Percentiles rank a stretch among this genome's conserved stretches.
Evolutionary conservation across 2,797 vertebrate species (phyloP).

Genomic region (Odontamblyopus rebecca): DNA sequence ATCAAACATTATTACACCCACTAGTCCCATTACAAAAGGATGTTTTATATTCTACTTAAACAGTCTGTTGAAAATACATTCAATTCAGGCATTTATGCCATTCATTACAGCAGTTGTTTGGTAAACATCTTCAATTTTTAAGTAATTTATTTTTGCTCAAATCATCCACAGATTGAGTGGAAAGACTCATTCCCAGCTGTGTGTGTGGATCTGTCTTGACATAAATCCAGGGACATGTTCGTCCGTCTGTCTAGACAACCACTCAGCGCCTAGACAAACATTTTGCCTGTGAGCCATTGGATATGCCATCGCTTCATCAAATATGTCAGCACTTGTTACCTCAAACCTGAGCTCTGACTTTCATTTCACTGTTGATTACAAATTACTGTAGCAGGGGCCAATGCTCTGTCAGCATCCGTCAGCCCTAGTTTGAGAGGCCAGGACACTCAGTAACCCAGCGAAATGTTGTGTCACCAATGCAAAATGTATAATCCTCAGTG

Average conservation of each 20-base stretch:
- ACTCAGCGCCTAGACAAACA: slow-evolving; percentile 33
- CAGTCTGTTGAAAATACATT: slow-evolving; percentile 51
- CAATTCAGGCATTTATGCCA: slow-evolving; percentile 24
- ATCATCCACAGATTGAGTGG: slow-evolving; percentile 31
- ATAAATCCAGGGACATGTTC: slow-evolving; percentile 24
- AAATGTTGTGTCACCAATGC: background rate
- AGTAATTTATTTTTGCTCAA: slow-evolving; percentile 7
- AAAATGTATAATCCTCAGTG: slow-evolving; percentile 19
- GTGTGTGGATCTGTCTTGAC: slow-evolving; percentile 20
- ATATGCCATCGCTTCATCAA: slow-evolving; percentile 22
- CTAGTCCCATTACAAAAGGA: slow-evolving; percentile 25
- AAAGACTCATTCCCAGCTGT: slow-evolving; percentile 27
- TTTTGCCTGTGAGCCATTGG: slow-evolving; percentile 16
- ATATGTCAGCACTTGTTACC: slow-evolving; percentile 9
- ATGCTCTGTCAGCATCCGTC: slow-evolving; percentile 24
- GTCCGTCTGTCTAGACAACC: slow-evolving; percentile 34
- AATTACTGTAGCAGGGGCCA: slow-evolving; percentile 7
- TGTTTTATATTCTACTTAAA: slow-evolving; percentile 21
- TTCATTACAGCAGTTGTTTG: slow-evolving; percentile 26
- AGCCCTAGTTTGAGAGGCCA: slow-evolving; percentile 5
- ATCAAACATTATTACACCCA: slow-evolving; percentile 19
- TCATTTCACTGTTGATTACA: slow-evolving; percentile 24
- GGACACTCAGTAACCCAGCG: background rate
- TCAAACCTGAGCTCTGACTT: slow-evolving; percentile 19
- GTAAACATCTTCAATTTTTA: slow-evolving; percentile 26